These are phyloP conservation scores for Chydorus sphaericus DNA, from an alignment of 2,888 invertebrate species.

Conservation along the genomic window DNA sequence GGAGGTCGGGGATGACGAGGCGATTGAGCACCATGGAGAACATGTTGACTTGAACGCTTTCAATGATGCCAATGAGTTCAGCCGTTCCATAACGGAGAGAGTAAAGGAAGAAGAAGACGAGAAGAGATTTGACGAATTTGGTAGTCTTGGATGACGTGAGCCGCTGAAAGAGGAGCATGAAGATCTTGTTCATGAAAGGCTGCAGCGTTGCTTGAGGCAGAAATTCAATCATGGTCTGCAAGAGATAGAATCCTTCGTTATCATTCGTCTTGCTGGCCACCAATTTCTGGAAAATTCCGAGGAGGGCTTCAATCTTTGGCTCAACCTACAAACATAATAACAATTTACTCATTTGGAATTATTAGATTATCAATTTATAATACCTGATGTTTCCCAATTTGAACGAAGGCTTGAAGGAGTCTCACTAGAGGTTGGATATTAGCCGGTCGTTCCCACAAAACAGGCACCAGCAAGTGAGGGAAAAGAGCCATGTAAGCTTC, in stretches of 20 bases:
- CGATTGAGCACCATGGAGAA: conserved; percentile 92
- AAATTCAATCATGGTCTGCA: conserved; percentile 69
- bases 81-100: conserved; percentile 63
- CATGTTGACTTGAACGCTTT: conserved; percentile 80
- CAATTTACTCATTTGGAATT: no score
- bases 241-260: conserved; percentile 85
- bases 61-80: conserved; percentile 57
- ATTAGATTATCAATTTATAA: no score
- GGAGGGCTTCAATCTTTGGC: conserved; percentile 51
- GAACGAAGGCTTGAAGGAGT: conserved; percentile 74
- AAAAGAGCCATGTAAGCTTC: conserved; percentile 78
- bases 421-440: conserved; percentile 87
- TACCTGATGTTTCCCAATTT: conserved; percentile 52
- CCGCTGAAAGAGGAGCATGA: conserved; percentile 82
- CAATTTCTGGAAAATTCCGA: conserved; percentile 93
- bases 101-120: conserved; percentile 81
- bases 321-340: no score
- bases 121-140: conserved; percentile 77
- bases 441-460: conserved; percentile 83
- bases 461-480: conserved; percentile 74
- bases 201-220: conserved; percentile 60
- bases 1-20: conserved; percentile 68
- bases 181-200: conserved; percentile 69
- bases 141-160: conserved; percentile 86
- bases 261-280: conserved; percentile 90